Conservation (phyloP, 2,797 vertebrate genomes). For the Tinamus major region DNA sequence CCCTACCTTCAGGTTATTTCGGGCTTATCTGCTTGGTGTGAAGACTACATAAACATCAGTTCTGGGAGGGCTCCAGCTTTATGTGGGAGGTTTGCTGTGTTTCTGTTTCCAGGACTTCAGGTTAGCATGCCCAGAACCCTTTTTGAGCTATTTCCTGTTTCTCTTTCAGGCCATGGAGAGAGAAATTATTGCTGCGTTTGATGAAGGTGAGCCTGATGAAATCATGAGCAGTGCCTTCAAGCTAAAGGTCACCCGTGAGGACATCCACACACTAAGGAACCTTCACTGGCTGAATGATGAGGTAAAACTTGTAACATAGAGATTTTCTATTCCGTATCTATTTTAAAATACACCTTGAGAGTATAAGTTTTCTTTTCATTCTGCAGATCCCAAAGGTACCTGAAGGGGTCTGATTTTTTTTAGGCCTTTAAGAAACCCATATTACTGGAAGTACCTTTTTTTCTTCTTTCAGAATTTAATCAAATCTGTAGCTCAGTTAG, state of each 20-base stretch:
- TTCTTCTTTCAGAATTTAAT: not conserved
- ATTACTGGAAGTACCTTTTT: not conserved
- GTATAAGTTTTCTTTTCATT: not conserved
- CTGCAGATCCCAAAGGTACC: not conserved
- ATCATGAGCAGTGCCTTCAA: constrained; percentile 92
- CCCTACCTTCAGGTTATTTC: not conserved
- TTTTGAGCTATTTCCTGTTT: not conserved
- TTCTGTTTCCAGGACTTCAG: not conserved
- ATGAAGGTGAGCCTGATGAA: constrained; percentile 81
- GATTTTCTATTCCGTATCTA: not conserved
- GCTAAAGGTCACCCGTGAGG: constrained; percentile 88
- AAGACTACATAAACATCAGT: not conserved
- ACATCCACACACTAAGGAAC: constrained; percentile 88
- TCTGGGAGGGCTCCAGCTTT: not conserved
- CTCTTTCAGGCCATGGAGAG: constrained; percentile 87
- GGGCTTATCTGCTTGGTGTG: not conserved
- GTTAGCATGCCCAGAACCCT: not conserved
- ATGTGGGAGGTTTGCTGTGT: not conserved
- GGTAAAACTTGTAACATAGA: constrained; percentile 75
- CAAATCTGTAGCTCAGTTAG: not conserved
- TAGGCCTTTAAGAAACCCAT: not conserved
- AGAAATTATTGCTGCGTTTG: constrained; percentile 85
- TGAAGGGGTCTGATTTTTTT: not conserved
- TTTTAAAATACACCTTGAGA: not conserved
- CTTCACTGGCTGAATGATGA: constrained; percentile 92